phyloP scores from a whole-genome alignment of 2,113 vertebrate species.

The Cinclus mexicanus region DNA sequence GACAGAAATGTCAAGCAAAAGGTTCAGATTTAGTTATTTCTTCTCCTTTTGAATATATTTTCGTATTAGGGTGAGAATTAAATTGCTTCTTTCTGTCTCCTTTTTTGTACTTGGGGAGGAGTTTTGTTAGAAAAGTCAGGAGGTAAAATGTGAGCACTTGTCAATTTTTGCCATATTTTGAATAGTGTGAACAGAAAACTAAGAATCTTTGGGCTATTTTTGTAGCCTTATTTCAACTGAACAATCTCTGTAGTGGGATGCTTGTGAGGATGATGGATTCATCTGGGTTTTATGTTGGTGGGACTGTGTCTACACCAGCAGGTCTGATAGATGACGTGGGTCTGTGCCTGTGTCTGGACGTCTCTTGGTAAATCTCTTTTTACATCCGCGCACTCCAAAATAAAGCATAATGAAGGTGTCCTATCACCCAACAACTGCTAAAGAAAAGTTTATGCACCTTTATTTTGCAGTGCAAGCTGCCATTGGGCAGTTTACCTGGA shows the following conservation, averaged over 20 bases:
- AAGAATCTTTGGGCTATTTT: background rate
- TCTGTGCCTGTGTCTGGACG: too few species aligned
- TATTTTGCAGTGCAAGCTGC: background rate
- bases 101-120: background rate
- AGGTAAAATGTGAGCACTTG: background rate
- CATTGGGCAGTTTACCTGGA: background rate
- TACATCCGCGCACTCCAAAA: background rate
- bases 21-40: background rate
- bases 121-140: background rate
- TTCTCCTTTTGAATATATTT: background rate
- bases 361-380: background rate
- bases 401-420: background rate
- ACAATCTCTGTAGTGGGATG: background rate
- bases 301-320: background rate
- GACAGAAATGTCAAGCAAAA: background rate
- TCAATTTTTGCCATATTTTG: background rate
- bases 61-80: background rate
- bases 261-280: background rate
- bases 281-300: background rate
- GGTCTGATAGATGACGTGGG: accelerated
- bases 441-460: background rate
- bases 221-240: background rate
- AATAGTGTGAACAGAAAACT: background rate
- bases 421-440: background rate
- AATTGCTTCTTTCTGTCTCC: background rate